Conservation (phyloP, 1,140 invertebrate genomes). For the Scylla paramamosain region DNA sequence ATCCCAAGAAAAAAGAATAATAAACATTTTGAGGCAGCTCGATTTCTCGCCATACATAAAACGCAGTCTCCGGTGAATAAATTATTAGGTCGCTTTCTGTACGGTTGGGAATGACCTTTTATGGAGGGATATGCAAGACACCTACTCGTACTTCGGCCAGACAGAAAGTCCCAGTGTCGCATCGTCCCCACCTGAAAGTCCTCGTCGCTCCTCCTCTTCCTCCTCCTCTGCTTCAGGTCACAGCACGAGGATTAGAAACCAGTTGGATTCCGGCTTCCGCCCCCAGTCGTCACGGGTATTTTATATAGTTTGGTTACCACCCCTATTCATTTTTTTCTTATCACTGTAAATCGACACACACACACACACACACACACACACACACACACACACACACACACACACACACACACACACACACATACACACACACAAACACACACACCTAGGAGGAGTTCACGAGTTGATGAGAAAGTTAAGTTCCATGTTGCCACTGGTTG, state of each 20-base stretch:
- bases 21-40: not conserved
- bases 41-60: not conserved
- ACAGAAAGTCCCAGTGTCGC: not conserved
- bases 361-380: constrained; percentile 5
- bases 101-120: not conserved
- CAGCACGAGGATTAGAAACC: not conserved
- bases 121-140: not conserved
- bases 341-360: not conserved
- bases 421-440: constrained; percentile 10
- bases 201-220: not conserved
- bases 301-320: not conserved
- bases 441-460: too few relatives aligned
- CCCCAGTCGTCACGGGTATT: not conserved
- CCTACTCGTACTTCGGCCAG: not conserved
- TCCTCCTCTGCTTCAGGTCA: not conserved
- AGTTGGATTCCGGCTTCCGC: not conserved
- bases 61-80: not conserved
- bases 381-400: constrained; percentile 21
- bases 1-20: not conserved
- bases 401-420: constrained; percentile 33
- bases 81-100: not conserved
- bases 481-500: not conserved
- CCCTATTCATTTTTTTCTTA: not conserved
- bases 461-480: not conserved
- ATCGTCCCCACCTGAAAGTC: not conserved